These are phyloP conservation scores for Tachina grossa DNA, from an alignment of 2,888 invertebrate species.

Conservation along the genomic window DNA sequence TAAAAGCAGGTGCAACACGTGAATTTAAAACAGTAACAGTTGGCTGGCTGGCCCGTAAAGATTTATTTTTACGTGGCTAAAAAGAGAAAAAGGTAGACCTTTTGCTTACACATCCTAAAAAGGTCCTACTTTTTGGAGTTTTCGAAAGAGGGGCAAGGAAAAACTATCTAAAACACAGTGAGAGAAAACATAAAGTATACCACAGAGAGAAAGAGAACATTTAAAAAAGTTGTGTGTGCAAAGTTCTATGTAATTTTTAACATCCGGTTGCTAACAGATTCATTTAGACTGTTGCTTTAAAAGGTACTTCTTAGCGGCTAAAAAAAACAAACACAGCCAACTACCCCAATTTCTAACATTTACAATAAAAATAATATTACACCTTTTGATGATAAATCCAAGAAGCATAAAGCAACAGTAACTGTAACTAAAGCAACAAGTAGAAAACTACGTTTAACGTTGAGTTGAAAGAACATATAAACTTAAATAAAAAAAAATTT, in stretches of 20 bases:
- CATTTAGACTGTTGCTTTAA: slow-evolving; percentile 58
- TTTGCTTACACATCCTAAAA: not conserved
- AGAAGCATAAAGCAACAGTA: slow-evolving; percentile 28
- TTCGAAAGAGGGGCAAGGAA: not conserved
- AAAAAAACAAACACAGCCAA: slow-evolving; percentile 8
- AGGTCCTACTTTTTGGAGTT: slow-evolving; percentile 5
- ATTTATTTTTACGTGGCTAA: slow-evolving; percentile 29
- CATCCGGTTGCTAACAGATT: slow-evolving; percentile 53
- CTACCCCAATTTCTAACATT: not conserved
- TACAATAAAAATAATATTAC: not conserved
- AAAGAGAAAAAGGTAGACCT: not conserved
- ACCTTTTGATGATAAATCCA: not conserved
- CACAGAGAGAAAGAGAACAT: not conserved
- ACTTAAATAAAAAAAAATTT: not conserved
- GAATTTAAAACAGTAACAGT: slow-evolving; percentile 67
- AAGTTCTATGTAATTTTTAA: slow-evolving; percentile 36
- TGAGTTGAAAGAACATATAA: slow-evolving; percentile 1
- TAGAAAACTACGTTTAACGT: slow-evolving; percentile 2
- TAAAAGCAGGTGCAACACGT: slow-evolving; percentile 69
- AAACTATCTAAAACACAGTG: not conserved
- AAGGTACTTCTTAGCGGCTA: slow-evolving; percentile 58
- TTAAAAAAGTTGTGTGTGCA: not conserved
- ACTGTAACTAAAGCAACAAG: slow-evolving; percentile 61
- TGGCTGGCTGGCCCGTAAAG: slow-evolving; percentile 58
- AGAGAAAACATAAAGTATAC: not conserved